A percentile compares a stretch with the other conserved stretches of the same genome.
Evolutionary conservation across 1,140 invertebrate species (phyloP).

Genomic region (Drosophila nannoptera): DNA sequence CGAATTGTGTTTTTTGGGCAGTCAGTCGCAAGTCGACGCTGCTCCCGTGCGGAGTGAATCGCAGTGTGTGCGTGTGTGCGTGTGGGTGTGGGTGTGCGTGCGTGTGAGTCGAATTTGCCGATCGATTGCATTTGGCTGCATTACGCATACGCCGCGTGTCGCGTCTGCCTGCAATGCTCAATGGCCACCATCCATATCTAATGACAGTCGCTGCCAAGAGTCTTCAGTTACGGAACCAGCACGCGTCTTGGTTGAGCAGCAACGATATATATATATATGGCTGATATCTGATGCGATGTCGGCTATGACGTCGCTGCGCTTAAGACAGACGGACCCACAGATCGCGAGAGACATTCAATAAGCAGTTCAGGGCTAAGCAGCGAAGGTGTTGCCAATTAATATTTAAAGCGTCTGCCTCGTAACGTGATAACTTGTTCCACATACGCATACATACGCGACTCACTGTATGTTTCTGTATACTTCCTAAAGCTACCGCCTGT

Average conservation of each 20-base stretch:
- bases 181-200: constrained; percentile 35
- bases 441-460: constrained; percentile 33
- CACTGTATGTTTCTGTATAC: not conserved
- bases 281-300: constrained; percentile 30
- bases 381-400: constrained; percentile 74
- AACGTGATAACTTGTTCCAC: constrained; percentile 72
- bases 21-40: constrained; percentile 65
- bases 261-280: not conserved
- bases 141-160: constrained; percentile 43
- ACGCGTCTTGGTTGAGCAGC: constrained; percentile 15
- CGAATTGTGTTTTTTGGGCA: constrained; percentile 48
- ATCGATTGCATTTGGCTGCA: constrained; percentile 27
- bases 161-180: constrained; percentile 7
- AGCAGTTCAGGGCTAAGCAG: constrained; percentile 69
- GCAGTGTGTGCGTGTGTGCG: constrained; percentile 23
- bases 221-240: constrained; percentile 39
- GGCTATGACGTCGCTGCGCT: constrained; percentile 20
- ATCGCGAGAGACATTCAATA: constrained; percentile 52
- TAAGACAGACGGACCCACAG: constrained; percentile 16
- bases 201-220: constrained; percentile 24
- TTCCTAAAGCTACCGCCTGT: constrained; percentile 6
- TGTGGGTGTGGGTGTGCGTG: constrained; percentile 12
- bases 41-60: constrained; percentile 47
- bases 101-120: constrained; percentile 9
- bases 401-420: constrained; percentile 52